Conservation (phyloP, 2,888 invertebrate species). For the Thera obeliscata region DNA sequence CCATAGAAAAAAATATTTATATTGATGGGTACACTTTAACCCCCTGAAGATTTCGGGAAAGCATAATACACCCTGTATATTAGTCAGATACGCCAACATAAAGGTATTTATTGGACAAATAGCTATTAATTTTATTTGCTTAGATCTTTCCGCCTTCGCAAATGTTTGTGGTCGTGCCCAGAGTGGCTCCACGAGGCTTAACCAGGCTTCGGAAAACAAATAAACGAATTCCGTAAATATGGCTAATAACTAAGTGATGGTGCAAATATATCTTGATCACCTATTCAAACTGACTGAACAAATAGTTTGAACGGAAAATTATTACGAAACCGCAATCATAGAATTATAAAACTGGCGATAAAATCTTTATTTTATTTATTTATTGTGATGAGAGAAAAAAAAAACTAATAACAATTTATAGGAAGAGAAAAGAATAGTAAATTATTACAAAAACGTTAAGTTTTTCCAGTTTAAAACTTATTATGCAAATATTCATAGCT, state of each 20-base stretch:
- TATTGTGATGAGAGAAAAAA: no score
- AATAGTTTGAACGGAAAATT: neutral
- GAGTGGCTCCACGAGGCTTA: constrained; percentile 52
- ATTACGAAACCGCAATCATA: neutral
- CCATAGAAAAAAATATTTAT: no score
- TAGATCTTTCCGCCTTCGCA: constrained; percentile 46
- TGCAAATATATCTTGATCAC: constrained; percentile 12
- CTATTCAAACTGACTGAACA: neutral
- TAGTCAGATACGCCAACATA: neutral
- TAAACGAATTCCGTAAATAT: constrained; percentile 18
- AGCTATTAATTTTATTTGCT: constrained; percentile 44
- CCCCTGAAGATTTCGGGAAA: no score
- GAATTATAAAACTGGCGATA: no score
- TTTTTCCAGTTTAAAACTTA: no score
- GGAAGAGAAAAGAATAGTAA: no score
- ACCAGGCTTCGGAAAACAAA: constrained; percentile 42
- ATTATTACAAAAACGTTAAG: no score
- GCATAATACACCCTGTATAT: neutral
- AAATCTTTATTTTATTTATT: no score
- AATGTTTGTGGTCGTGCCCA: constrained; percentile 68
- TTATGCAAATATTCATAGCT: no score
- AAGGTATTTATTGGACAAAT: constrained; percentile 9
- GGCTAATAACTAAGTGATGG: neutral
- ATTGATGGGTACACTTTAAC: no score
- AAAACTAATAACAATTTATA: no score